Evolutionary conservation across 2,113 vertebrate species (phyloP).

Genomic region (Eurystomus gularis): DNA sequence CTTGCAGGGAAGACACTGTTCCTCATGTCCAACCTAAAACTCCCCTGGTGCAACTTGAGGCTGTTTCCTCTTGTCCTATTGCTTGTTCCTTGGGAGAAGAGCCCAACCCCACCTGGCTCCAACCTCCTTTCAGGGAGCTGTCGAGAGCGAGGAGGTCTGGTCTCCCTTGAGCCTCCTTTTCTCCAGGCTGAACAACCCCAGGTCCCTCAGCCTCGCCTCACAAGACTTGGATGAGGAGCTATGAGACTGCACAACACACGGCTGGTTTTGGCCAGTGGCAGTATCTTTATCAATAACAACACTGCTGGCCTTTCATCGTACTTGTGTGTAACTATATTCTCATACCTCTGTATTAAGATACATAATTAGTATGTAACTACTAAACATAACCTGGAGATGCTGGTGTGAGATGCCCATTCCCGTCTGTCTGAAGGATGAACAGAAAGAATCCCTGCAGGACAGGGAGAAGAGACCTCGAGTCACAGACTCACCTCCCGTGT

Average conservation of each 20-base stretch:
- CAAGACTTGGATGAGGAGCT: background rate
- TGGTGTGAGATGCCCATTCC: background rate
- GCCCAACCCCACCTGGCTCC: background rate
- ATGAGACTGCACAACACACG: background rate
- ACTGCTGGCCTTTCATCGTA: background rate
- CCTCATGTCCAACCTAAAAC: background rate
- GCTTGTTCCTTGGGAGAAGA: too few species aligned
- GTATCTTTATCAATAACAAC: background rate
- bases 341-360: background rate
- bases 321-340: background rate
- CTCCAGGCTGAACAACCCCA: too few species aligned
- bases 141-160: too few species aligned
- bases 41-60: too few species aligned
- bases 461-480: background rate
- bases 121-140: too few species aligned
- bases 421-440: background rate
- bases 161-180: too few species aligned
- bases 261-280: background rate
- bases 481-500: background rate
- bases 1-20: background rate
- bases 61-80: too few species aligned
- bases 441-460: background rate
- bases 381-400: background rate
- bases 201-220: too few species aligned
- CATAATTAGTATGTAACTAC: background rate